Percentiles rank a stretch among this genome's conserved stretches.
phyloP scores from a whole-genome alignment of 2,888 invertebrate genomes.

The Hypsopygia costalis region DNA sequence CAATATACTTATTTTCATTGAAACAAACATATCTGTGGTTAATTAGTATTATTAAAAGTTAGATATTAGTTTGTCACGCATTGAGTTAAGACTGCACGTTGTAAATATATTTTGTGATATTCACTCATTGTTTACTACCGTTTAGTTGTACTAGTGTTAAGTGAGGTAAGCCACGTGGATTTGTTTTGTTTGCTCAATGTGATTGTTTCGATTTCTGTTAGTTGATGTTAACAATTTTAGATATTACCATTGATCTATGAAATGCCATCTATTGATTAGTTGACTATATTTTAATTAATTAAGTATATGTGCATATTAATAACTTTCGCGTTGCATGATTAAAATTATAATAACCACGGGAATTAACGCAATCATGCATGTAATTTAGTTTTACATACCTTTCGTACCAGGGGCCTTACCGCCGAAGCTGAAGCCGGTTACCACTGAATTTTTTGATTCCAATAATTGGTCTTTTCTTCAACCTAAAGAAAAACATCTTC shows the following conservation, averaged over 20 bases:
- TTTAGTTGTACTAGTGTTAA: constrained; percentile 32
- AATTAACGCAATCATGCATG: too few relatives aligned
- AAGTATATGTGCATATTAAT: too few relatives aligned
- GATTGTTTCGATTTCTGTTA: constrained; percentile 15
- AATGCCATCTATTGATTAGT: background rate
- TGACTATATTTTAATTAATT: too few relatives aligned
- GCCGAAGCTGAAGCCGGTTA: too few relatives aligned
- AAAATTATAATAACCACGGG: too few relatives aligned
- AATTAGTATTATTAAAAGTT: constrained; percentile 49
- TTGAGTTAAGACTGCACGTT: constrained; percentile 63
- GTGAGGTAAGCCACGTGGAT: constrained; percentile 31
- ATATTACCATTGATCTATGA: constrained; percentile 13
- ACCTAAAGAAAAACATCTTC: too few relatives aligned
- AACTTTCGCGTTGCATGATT: too few relatives aligned
- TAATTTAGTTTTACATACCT: too few relatives aligned
- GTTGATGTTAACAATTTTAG: constrained; percentile 34
- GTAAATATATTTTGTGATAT: constrained; percentile 60
- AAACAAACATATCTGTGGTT: constrained; percentile 61
- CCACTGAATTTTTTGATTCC: too few relatives aligned
- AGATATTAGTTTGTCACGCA: constrained; percentile 40
- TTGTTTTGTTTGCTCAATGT: constrained; percentile 45
- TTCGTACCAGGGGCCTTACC: too few relatives aligned
- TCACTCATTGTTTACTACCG: constrained; percentile 30
- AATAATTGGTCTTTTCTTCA: too few relatives aligned
- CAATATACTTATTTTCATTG: constrained; percentile 5